Conservation (phyloP, 2,888 invertebrate genomes). For the Corbicula japonica region DNA sequence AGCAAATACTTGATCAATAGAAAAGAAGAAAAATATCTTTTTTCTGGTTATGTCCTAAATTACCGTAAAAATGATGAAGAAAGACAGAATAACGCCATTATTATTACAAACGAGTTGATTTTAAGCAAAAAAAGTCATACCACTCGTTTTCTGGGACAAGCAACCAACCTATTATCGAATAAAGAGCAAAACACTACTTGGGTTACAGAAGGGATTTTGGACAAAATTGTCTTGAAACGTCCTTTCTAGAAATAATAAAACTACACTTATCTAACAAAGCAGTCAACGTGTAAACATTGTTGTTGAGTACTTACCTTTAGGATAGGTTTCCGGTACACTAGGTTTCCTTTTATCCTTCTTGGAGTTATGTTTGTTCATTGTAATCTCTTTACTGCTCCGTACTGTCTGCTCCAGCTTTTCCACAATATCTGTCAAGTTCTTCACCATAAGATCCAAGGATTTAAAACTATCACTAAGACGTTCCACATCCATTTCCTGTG, state of each 20-base stretch:
- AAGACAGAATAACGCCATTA: too few relatives aligned
- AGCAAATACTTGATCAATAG: too few relatives aligned
- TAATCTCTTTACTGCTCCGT: conserved; percentile 25
- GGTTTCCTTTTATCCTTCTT: background rate
- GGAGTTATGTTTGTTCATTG: background rate
- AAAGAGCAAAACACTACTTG: background rate
- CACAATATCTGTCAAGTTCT: conserved; percentile 64
- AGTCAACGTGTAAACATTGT: background rate
- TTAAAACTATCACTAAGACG: conserved; percentile 65
- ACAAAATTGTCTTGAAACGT: background rate
- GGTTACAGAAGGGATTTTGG: background rate
- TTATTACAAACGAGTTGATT: too few relatives aligned
- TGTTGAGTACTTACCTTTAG: conserved; percentile 21
- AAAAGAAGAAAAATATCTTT: too few relatives aligned
- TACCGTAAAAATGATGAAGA: too few relatives aligned
- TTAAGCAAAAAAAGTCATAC: background rate
- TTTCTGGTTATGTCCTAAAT: too few relatives aligned
- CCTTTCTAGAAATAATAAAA: background rate
- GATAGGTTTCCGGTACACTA: conserved; percentile 1
- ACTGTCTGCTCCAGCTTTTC: conserved; percentile 63
- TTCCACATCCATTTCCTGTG: conserved; percentile 64
- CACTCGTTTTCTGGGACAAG: background rate
- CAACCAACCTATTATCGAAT: background rate
- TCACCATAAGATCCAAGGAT: conserved; percentile 65
- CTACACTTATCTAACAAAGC: background rate